Base-by-base conservation (phyloP, 2,113 vertebrate genomes). In the Dasyprocta punctata region DNA sequence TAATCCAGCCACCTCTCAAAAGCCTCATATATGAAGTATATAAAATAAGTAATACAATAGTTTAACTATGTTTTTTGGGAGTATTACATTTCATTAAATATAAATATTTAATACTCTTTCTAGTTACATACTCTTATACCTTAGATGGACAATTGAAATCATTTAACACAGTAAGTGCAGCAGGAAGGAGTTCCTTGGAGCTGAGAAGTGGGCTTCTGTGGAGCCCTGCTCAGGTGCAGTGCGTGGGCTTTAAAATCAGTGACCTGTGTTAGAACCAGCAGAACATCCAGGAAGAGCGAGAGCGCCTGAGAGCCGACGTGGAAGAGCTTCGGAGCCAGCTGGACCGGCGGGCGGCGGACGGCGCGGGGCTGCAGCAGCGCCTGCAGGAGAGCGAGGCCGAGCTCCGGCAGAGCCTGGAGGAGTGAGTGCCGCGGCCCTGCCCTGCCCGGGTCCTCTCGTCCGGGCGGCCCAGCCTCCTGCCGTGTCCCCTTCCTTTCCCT, bases 381-480 rank as follows among this genome's bases (percentile, higher is more conserved):
- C 98, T 99, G 17, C 96, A 98, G 86, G 99, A 99, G 95, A 99
- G 98, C 0, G 99, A 99, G 98, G 98, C 95, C 6, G 99, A 99
- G 47, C 99, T 99, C 65, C 98, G 99, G 94, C 98, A 97, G 83
- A 99, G 99, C 91, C 97, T 99, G n/a, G 99, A 99, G 84, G 99
- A 99, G 99, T 99, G 98, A 99, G 99, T 99, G 5, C 96, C 52
- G 0, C 33, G 56, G 26, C 54, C 22, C 3, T 9, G 10, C 8
- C 58, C 93, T 61, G 52, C 36, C 30, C n/a, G 10, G 54, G 49
- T 4, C 89, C 84, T 41, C 12, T n/a, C n/a, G 75, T 77, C 33
- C n/a, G 10, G 58, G 92, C 65, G 52, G 13, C 52, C 16, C 7
- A 22, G 41, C 63, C 67, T 67, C 56, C 92, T n/a, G n/a, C n/a